Conservation (phyloP, 1,140 invertebrate species). For the Zaprionus capensis region DNA sequence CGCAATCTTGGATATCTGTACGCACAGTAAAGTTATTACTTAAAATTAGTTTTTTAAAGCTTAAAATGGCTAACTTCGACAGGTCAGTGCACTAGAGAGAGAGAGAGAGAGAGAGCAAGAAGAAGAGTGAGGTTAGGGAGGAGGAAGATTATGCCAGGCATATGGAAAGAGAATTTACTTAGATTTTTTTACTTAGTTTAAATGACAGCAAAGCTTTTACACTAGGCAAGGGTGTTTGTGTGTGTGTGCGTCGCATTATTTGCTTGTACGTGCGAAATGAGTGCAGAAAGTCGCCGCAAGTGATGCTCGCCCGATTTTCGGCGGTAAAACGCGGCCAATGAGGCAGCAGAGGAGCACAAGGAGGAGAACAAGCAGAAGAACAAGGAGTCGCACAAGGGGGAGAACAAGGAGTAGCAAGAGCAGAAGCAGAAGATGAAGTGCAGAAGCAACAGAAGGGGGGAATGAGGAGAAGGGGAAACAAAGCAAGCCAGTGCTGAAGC, state of each 20-base stretch:
- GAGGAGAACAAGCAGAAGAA: not conserved
- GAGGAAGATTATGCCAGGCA: not conserved
- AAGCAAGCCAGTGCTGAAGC: not conserved
- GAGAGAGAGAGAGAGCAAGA: not conserved
- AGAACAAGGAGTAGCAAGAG: not conserved
- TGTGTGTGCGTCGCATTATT: constrained; percentile 24
- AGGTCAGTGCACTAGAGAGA: not conserved
- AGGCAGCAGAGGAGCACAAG: no score
- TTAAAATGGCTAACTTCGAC: no score
- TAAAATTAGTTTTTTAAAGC: no score
- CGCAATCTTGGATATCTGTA: no score
- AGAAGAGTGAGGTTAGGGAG: not conserved
- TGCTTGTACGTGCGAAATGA: constrained; percentile 73
- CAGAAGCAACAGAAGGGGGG: no score
- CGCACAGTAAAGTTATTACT: no score
- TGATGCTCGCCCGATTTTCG: constrained; percentile 55
- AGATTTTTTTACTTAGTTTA: constrained; percentile 3
- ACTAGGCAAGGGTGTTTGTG: not conserved
- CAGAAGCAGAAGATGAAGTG: not conserved
- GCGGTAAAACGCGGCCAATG: constrained; percentile 18
- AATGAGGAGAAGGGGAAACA: not conserved
- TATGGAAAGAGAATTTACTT: not conserved
- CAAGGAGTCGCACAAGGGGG: no score
- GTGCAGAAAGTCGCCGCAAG: constrained; percentile 77
- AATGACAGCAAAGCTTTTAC: constrained; percentile 18